Evolutionary conservation across 2,113 vertebrate genomes (phyloP).

Genomic region (Talpa occidentalis): DNA sequence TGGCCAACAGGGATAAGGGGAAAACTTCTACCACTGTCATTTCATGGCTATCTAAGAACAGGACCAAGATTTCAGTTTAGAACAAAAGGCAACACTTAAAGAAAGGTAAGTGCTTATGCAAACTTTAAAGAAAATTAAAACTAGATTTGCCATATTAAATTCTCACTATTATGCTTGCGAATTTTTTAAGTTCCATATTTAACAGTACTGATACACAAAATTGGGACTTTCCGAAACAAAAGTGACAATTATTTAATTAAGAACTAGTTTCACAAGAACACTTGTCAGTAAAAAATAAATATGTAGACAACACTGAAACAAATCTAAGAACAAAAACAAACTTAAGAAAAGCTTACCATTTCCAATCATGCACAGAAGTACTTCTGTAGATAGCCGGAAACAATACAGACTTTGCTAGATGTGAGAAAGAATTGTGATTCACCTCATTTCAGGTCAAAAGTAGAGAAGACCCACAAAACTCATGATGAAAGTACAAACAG

Average conservation of each 20-base stretch:
- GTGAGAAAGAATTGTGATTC: background rate
- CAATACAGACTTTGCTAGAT: background rate
- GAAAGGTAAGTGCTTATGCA: background rate
- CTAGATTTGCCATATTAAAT: background rate
- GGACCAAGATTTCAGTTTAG: background rate
- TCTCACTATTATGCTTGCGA: background rate
- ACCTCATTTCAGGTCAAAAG: background rate
- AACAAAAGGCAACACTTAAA: background rate
- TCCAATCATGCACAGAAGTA: background rate
- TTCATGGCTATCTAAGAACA: background rate
- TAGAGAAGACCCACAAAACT: background rate
- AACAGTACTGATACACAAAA: constrained; percentile 11
- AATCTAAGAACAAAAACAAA: constrained; percentile 29
- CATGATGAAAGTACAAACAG: background rate
- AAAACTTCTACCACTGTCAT: background rate
- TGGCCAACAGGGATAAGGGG: background rate
- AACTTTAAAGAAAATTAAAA: constrained; percentile 27
- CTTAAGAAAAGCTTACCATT: background rate
- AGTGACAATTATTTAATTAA: background rate
- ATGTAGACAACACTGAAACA: background rate
- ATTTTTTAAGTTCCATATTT: constrained; percentile 3
- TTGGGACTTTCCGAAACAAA: constrained; percentile 24
- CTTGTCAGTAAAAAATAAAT: constrained; percentile 33
- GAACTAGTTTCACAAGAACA: background rate
- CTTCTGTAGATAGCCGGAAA: background rate